These are phyloP conservation scores for Taurulus bubalis DNA, from an alignment of 2,113 vertebrate species.

Conservation along the genomic window DNA sequence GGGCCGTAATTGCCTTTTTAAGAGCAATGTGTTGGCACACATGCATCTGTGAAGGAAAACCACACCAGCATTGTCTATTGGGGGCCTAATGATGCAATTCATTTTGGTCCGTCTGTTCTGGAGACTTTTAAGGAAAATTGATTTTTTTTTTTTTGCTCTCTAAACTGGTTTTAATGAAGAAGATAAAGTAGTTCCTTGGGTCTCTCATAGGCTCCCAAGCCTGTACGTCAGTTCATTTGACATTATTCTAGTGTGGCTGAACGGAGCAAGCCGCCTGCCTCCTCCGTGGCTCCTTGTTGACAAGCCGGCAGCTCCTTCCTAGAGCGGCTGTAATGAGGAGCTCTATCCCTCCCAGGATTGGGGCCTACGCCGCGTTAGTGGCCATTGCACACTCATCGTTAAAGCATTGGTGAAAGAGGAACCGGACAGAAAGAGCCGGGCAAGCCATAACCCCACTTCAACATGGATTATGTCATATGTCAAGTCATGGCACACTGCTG, in stretches of 20 bases:
- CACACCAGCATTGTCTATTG: conserved; percentile 93
- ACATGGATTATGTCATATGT: conserved; percentile 74
- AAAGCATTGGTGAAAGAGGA: conserved; percentile 39
- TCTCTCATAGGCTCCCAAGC: conserved; percentile 89
- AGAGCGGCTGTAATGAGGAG: conserved; percentile 92
- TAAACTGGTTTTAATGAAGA: conserved; percentile 98
- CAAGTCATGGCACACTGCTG: conserved; percentile 57
- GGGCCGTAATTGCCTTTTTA: conserved; percentile 95
- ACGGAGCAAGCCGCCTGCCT: conserved; percentile 39
- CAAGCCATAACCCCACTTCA: conserved; percentile 53
- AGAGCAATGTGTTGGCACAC: conserved; percentile 92
- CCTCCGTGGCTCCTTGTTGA: conserved; percentile 59
- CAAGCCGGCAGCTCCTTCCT: conserved; percentile 85
- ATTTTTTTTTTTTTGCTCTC: conserved; percentile 86
- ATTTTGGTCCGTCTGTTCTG: conserved; percentile 97
- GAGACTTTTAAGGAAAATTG: conserved; percentile 97
- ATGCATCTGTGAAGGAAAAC: conserved; percentile 93
- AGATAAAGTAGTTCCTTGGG: conserved; percentile 92
- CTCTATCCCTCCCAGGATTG: conserved; percentile 85
- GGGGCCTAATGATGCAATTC: conserved; percentile 96
- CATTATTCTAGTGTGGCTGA: conserved; percentile 87
- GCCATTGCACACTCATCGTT: conserved; percentile 41
- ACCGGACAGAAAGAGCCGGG: conserved; percentile 35
- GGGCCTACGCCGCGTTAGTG: conserved; percentile 81
- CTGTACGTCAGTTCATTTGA: conserved; percentile 90